Evolutionary conservation across 2,888 invertebrate genomes (phyloP).

Genomic region (Tachina grossa): DNA sequence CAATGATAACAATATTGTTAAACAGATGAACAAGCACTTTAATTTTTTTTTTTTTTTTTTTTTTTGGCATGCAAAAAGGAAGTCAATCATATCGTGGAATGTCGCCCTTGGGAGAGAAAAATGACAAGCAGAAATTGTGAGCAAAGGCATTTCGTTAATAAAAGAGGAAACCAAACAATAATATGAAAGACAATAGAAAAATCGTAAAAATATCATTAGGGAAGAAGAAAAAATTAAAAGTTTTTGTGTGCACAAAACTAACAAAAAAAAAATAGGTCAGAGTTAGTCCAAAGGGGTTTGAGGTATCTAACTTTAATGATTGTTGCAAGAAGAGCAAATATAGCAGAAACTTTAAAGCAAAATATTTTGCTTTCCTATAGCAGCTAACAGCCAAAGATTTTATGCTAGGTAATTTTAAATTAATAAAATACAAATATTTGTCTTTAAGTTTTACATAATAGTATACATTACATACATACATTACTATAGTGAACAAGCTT

Average conservation of each 20-base stretch:
- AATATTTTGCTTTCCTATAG: not conserved
- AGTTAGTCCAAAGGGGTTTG: not conserved
- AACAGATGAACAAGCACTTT: conserved; percentile 6
- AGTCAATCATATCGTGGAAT: conserved; percentile 53
- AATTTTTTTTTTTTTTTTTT: conserved; percentile 6
- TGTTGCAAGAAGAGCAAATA: not conserved
- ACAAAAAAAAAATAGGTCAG: not conserved
- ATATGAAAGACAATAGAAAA: conserved; percentile 13
- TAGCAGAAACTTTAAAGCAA: not conserved
- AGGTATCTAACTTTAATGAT: not conserved
- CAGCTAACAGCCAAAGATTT: too few species aligned
- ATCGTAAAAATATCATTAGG: conserved; percentile 26
- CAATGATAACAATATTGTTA: conserved; percentile 28
- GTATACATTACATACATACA: too few species aligned
- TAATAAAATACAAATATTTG: too few species aligned
- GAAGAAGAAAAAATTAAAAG: not conserved
- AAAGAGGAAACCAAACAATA: conserved; percentile 9
- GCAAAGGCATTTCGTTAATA: conserved; percentile 22
- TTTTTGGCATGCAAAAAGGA: conserved; percentile 6
- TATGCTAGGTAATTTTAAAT: too few species aligned
- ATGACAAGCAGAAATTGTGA: conserved; percentile 18
- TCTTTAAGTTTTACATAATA: too few species aligned
- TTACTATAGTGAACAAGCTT: too few species aligned
- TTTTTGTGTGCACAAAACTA: not conserved
- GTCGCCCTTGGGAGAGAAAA: conserved; percentile 46